Base-by-base conservation (phyloP, 2,797 vertebrate genomes). In the Brachymystax lenok region DNA sequence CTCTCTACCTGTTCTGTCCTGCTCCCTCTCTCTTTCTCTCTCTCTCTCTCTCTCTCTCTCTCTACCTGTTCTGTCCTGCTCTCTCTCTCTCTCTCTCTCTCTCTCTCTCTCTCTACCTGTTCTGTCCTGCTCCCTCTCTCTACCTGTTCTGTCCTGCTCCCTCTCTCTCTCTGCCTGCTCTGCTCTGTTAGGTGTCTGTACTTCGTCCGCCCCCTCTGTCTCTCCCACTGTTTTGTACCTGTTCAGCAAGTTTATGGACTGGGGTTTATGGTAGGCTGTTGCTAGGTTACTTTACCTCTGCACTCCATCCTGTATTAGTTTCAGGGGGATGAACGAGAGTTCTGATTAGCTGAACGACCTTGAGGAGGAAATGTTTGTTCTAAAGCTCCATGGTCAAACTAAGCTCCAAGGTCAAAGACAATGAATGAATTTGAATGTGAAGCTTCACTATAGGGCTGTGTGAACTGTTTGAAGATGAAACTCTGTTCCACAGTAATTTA, bases 241-340 rank as follows among this genome's bases (percentile, higher is more conserved):
- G 90, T 90, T 89, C 86, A 87, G 78, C 77, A 82, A 78, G 68
- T 74, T 35, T 73, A 63, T 56, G 16, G 5, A n/a, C 52, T 7
- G 4, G 17, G 52, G 68, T 74, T 35, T 73, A 69, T 69, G 76
- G 79, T 75, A 76, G 74, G 82, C 87, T 81, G 90, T 92, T 92
- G 90, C 91, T 91, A 91, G 89, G 91, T 87, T 90, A 91, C 90
- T 80, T 87, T 76, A 84, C 82, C 84, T 82, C 80, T 72, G 77
- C 75, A 21, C 66, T 75, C 24, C 1, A 0, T 82, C 86, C 85
- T 80, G 84, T 70, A 79, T 77, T 16, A 70, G 63, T 10, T 66
- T 59, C n/a, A 59, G n/a, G 19, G 54, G 54, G 13, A 19, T 59
- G 54, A 59, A 6, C 0, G 19, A 59, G 17, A 19, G 5, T 59